Base-by-base conservation (phyloP, 2,113 vertebrate genomes). In the Cebus imitator region DNA sequence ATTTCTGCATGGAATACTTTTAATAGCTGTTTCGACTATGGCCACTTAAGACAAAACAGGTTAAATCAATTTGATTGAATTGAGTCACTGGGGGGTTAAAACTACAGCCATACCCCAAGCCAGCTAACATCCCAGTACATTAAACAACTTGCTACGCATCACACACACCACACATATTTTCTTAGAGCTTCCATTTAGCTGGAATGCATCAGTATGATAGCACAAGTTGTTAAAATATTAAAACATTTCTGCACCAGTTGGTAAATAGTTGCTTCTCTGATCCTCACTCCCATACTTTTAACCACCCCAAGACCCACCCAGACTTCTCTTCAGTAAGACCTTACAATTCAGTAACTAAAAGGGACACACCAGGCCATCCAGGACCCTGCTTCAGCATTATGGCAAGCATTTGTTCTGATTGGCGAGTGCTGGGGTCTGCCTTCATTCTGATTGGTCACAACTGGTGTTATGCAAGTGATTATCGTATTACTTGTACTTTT, bases 221-320 rank as follows among this genome's bases (percentile, higher is more conserved):
- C 35, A 84, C 23, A 96, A 87, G 21, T 40, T 91, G 37, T 96
- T 90, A 68, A 90, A 90, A 70, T 57, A 90, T 96, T 96, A 83
- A 92, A 89, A 75, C 55, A 90, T n/a, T 84, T 92, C 40, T 90
- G 16, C 58, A 81, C 23, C n/a, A 40, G 1, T 73, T 90, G 50
- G 25, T 84, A 90, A 91, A 61, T 23, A 79, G 61, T 17, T 61
- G 35, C 10, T 30, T 92, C 64, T 92, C 64, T 66, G 43, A 70
- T 57, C 40, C 3, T 5, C 27, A 9, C 13, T 11, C 18, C 35
- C 52, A 78, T 37, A 16, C 23, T 35, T 58, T 87, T 88, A 57
- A 82, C 18, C 2, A 72, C 48, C n/a, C 52, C 40, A 55, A 64
- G 83, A 88, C 18, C 58, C 52, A 87, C 45, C 30, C 23, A 70